These are phyloP conservation scores for Chrysopilus asiliformis DNA, from an alignment of 2,888 invertebrate species.

Conservation along the genomic window DNA sequence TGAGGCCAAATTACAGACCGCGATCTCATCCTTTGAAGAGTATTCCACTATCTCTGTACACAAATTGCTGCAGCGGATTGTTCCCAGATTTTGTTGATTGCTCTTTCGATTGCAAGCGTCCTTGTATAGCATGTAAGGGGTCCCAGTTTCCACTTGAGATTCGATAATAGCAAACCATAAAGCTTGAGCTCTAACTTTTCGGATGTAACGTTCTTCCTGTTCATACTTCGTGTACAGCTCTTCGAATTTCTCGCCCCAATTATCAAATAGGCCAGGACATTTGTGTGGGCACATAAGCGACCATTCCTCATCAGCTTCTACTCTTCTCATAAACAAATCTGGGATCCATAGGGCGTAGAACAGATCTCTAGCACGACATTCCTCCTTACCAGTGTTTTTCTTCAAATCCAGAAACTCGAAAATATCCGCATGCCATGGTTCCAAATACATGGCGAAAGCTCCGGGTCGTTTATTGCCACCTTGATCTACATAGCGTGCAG, in stretches of 20 bases:
- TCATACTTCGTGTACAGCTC: constrained; percentile 77
- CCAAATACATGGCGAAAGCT: constrained; percentile 93
- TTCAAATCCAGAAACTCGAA: constrained; percentile 89
- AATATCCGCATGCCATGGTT: constrained; percentile 98
- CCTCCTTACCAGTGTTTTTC: constrained; percentile 94
- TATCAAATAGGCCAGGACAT: constrained; percentile 78
- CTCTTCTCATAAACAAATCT: constrained; percentile 94
- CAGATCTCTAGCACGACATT: constrained; percentile 83
- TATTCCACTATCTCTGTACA: constrained; percentile 98
- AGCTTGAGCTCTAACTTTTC: constrained; percentile 65
- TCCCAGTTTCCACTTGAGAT: constrained; percentile 94
- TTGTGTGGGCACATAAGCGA: constrained; percentile 94
- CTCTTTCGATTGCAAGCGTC: constrained; percentile 95
- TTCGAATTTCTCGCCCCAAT: constrained; percentile 94
- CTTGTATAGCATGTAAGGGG: constrained; percentile 94
- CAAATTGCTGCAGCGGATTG: constrained; percentile 94
- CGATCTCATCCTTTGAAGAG: constrained; percentile 81
- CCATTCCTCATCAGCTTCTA: constrained; percentile 75
- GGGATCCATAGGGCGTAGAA: constrained; percentile 98
- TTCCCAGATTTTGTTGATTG: constrained; percentile 96
- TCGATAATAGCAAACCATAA: constrained; percentile 91
- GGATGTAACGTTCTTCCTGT: constrained; percentile 53
- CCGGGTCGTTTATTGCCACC: constrained; percentile 96
- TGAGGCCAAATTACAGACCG: constrained; percentile 96
- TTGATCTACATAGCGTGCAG: constrained; percentile 93